Conservation (phyloP, 2,888 invertebrate species). For the Schrankia costaestrigalis region DNA sequence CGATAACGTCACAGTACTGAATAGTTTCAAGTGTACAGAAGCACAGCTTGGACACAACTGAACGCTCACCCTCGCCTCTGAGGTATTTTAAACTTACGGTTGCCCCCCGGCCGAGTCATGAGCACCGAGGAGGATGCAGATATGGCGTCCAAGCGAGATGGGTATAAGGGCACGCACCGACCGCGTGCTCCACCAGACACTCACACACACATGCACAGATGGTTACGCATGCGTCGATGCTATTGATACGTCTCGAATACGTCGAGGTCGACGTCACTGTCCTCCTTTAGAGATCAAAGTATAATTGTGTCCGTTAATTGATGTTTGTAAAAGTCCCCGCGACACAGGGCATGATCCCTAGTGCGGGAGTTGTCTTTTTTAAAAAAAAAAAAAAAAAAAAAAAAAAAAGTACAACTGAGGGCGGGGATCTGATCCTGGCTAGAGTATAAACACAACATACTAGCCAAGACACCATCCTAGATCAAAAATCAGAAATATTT, state of each 20-base stretch:
- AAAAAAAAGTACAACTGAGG: no score
- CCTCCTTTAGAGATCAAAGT: conserved; percentile 61
- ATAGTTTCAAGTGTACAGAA: conserved; percentile 46
- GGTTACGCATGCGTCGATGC: conserved; percentile 68
- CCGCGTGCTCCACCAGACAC: conserved; percentile 67
- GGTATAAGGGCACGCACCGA: conserved; percentile 59
- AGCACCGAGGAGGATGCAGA: conserved; percentile 43
- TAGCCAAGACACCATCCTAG: no score
- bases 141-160: conserved; percentile 52
- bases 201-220: conserved; percentile 54
- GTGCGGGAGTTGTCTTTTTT: no score
- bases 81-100: conserved; percentile 73
- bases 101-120: conserved; percentile 54
- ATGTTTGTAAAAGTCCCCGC: no score
- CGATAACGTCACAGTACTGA: conserved; percentile 43
- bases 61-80: conserved; percentile 54
- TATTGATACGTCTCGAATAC: conserved; percentile 58
- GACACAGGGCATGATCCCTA: no score
- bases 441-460: no score
- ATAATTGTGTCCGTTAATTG: conserved; percentile 27
- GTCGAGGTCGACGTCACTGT: conserved; percentile 65
- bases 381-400: no score
- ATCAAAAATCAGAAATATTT: no score
- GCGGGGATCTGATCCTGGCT: conserved; percentile 23
- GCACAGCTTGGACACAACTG: conserved; percentile 68